Evolutionary conservation across 2,888 invertebrate species (phyloP), one percentile per base, ranked within the genome.

Genomic region (Choristoneura rosaceana): DNA sequence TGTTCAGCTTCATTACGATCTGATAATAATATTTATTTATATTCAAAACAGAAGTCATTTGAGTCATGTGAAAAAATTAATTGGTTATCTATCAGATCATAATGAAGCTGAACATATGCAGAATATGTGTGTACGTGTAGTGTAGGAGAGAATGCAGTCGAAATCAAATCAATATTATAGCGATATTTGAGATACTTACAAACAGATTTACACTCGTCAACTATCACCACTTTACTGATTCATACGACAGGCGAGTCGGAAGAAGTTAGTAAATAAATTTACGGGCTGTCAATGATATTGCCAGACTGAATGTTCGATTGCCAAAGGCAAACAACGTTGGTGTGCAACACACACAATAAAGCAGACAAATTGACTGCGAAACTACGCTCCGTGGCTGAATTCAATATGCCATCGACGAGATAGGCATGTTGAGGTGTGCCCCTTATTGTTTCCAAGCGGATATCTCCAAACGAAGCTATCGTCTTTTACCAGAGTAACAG

Each of bases 311-410:
- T 74, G 76, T 79, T 80, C 75, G 74, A 66, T 74, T 64, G 67
- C 76, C 76, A 75, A 80, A 84, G 80, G 78, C 81, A 82, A 84
- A 74, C 65, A 86, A 85, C 80, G 83, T 78, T 81, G 76, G 80
- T 81, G 78, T 77, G 81, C 81, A 84, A 82, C 82, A 88, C 87
- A 89, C 84, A 87, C 89, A 88, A 91, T 91, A 89, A 89, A 90
- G 88, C 88, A 87, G 86, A 87, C 89, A 90, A 91, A 92, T 90
- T 87, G 88, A 88, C 90, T 90, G 89, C 85, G 85, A 90, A 90
- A 88, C 86, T 82, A 82, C 82, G 82, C 78, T 81, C 82, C 79
- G 84, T 81, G 80, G 81, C 82, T 83, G 82, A 82, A 87, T 89
- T 87, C 88, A 89, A 90, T 90, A 88, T 83, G 81, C 77, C 79